Conservation (phyloP, 2,888 invertebrate species). For the Leucania comma region DNA sequence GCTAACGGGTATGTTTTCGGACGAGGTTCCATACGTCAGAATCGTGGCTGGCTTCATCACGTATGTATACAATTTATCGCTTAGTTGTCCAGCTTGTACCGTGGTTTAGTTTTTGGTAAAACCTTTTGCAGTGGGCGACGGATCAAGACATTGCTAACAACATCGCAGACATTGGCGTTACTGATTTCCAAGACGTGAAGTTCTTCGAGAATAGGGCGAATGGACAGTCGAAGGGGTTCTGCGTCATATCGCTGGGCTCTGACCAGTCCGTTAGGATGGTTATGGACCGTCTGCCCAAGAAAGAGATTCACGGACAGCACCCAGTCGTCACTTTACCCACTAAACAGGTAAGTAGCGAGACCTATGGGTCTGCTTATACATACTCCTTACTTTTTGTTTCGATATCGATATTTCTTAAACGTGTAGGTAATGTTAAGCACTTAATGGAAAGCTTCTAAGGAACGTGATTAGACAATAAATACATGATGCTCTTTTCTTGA, state of each 20-base stretch:
- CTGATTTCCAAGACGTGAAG: constrained; percentile 99
- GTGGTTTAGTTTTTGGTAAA: constrained; percentile 82
- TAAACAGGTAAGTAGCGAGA: constrained; percentile 93
- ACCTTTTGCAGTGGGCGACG: constrained; percentile 97
- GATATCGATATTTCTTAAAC: not conserved
- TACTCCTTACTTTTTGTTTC: constrained; percentile 6
- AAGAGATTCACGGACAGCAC: constrained; percentile 98
- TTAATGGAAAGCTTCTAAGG: not conserved
- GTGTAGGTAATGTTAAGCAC: not conserved
- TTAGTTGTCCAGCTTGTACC: constrained; percentile 64
- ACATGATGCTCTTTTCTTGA: not conserved
- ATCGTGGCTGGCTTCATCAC: constrained; percentile 62
- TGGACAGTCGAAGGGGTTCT: constrained; percentile 99
- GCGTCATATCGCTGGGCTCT: constrained; percentile 98
- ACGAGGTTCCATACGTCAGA: constrained; percentile 54
- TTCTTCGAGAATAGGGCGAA: constrained; percentile 99
- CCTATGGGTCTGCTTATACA: constrained; percentile 13
- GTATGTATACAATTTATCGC: constrained; percentile 61
- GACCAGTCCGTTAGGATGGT: constrained; percentile 97
- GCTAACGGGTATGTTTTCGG: constrained; percentile 69
- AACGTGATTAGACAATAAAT: not conserved
- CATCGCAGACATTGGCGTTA: constrained; percentile 96
- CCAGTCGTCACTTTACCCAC: constrained; percentile 98
- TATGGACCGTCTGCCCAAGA: constrained; percentile 98
- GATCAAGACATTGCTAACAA: constrained; percentile 98